These are phyloP conservation scores for Myiotriccus ornatus DNA, from an alignment of 2,797 vertebrate species.

Conservation along the genomic window DNA sequence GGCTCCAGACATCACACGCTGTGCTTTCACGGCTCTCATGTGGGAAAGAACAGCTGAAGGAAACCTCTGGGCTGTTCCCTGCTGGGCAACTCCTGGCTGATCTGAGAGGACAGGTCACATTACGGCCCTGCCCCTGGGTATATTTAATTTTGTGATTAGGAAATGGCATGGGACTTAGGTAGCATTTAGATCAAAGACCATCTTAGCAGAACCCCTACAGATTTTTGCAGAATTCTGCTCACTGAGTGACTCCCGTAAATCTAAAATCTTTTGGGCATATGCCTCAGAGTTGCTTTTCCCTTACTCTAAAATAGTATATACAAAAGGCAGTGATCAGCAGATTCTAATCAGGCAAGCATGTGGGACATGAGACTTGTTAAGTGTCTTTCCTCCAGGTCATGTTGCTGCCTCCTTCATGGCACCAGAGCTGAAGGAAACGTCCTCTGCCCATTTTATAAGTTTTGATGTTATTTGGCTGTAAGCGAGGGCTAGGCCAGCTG, in stretches of 20 bases:
- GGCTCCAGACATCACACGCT: not conserved
- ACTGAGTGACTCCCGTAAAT: not conserved
- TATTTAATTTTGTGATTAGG: not conserved
- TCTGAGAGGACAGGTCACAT: not conserved
- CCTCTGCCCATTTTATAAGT: not conserved
- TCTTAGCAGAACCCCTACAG: not conserved
- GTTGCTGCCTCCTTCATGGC: not conserved
- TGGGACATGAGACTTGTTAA: not conserved
- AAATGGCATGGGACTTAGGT: not conserved
- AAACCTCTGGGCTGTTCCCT: not conserved
- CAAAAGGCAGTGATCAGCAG: not conserved
- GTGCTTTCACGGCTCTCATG: not conserved
- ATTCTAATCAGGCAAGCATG: accelerated
- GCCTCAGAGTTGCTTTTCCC: not conserved
- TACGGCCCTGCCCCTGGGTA: not conserved
- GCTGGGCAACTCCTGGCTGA: not conserved
- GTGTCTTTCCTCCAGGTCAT: not conserved
- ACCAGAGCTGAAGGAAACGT: not conserved
- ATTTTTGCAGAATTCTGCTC: not conserved
- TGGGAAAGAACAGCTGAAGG: not conserved
- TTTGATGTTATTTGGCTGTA: not conserved
- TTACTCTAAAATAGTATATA: accelerated
- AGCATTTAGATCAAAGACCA: not conserved
- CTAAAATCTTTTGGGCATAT: not conserved
- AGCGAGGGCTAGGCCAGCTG: not conserved